Evolutionary conservation across 2,113 vertebrate species (phyloP).

Genomic region (Zeus faber): DNA sequence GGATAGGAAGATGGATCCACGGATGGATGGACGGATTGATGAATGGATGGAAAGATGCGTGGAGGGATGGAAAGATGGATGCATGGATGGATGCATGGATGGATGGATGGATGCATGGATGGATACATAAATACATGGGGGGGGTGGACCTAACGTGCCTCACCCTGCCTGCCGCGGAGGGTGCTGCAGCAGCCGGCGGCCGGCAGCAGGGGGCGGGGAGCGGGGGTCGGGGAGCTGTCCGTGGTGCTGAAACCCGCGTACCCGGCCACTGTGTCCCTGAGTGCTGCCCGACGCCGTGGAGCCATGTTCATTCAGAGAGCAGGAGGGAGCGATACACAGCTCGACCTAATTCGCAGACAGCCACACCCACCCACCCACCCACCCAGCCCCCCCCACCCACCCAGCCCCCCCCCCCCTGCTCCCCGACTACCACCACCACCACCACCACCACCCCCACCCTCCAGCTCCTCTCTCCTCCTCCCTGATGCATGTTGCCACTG

Average conservation of each 20-base stretch:
- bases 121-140: no score
- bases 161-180: no score
- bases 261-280: no score
- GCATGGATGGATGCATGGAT: no score
- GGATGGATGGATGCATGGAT: no score
- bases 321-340: constrained; percentile 13
- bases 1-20: no score
- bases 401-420: no score
- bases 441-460: background rate
- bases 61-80: no score
- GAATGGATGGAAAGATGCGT: no score
- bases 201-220: background rate
- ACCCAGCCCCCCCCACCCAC: background rate
- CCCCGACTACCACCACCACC: constrained; percentile 55
- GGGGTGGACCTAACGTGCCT: no score
- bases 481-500: constrained; percentile 29
- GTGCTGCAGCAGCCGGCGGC: background rate
- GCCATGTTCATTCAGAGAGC: constrained; percentile 15
- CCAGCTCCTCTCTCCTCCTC: constrained; percentile 3
- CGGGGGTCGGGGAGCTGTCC: constrained; percentile 57
- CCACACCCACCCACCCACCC: constrained; percentile 52
- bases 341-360: constrained; percentile 56
- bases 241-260: constrained; percentile 30
- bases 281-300: background rate
- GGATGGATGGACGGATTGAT: no score